These are phyloP conservation scores for Diplogasteroides magnus DNA, from an alignment of 1,140 invertebrate genomes.

Conservation along the genomic window DNA sequence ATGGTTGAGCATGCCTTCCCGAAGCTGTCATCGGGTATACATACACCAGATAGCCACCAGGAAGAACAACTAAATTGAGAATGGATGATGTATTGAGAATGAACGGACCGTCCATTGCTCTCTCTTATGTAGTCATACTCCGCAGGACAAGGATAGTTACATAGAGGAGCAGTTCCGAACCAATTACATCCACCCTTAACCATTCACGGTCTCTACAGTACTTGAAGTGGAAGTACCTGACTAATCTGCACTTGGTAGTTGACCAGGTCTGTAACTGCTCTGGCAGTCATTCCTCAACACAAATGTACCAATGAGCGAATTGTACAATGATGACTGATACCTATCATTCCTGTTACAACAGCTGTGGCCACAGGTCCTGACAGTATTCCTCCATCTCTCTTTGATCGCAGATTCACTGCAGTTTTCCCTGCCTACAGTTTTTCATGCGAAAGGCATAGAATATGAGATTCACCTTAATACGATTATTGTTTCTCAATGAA, in stretches of 20 bases:
- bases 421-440: conserved; percentile 2
- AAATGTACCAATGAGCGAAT: too few relatives aligned
- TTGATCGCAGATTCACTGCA: conserved; percentile 3
- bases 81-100: background rate
- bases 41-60: conserved; percentile 39
- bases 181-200: conserved; percentile 39
- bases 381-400: conserved; percentile 36
- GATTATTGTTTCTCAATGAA: background rate
- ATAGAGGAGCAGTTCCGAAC: conserved; percentile 47
- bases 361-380: conserved; percentile 41
- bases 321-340: conserved; percentile 8
- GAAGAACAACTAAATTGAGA: conserved; percentile 25
- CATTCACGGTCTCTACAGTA: background rate
- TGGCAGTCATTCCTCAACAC: conserved; percentile 42
- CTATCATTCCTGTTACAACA: conserved; percentile 45
- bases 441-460: conserved; percentile 1
- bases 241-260: conserved; percentile 23
- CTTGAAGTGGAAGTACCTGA: background rate
- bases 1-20: conserved; percentile 45
- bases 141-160: conserved; percentile 41
- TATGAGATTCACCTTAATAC: background rate
- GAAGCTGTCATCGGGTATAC: conserved; percentile 38
- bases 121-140: conserved; percentile 43
- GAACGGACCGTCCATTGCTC: conserved; percentile 37
- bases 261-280: conserved; percentile 41